A percentile compares a stretch with the other conserved stretches of the same genome.
Conservation (phyloP, 2,113 vertebrate species). For the Phalacrocorax carbo region DNA sequence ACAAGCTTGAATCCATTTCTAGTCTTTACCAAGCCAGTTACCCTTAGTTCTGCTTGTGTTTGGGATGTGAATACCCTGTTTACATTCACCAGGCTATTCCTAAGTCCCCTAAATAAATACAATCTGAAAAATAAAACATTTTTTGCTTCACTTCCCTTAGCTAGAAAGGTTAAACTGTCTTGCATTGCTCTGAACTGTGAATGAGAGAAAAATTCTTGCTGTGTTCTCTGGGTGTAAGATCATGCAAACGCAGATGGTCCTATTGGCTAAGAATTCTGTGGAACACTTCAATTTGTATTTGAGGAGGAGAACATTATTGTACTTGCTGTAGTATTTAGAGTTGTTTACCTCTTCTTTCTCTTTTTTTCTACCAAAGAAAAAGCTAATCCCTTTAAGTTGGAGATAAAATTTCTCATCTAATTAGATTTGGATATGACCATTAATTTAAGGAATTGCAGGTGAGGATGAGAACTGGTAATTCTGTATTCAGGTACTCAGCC, state of each 20-base stretch:
- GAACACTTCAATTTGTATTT: neutral
- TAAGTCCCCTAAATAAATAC: neutral
- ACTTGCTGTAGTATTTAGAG: neutral
- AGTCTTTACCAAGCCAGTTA: neutral
- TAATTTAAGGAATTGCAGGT: neutral
- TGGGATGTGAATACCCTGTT: neutral
- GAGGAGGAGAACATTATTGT: neutral
- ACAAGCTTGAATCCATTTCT: neutral
- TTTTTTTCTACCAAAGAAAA: neutral
- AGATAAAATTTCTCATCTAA: neutral
- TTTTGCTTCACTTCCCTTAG: neutral
- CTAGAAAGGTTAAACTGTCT: neutral
- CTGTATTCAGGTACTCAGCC: neutral
- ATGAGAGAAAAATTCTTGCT: neutral
- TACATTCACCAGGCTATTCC: neutral
- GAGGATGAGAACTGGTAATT: neutral
- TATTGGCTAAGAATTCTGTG: neutral
- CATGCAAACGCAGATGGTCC: neutral
- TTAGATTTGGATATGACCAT: neutral
- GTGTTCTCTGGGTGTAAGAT: neutral
- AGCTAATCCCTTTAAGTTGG: neutral
- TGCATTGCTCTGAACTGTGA: neutral
- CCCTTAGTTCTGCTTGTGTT: neutral
- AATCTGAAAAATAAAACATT: neutral
- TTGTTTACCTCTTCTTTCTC: neutral